Conservation (phyloP, 2,113 vertebrate species). For the Romanogobio albipinnatus region DNA sequence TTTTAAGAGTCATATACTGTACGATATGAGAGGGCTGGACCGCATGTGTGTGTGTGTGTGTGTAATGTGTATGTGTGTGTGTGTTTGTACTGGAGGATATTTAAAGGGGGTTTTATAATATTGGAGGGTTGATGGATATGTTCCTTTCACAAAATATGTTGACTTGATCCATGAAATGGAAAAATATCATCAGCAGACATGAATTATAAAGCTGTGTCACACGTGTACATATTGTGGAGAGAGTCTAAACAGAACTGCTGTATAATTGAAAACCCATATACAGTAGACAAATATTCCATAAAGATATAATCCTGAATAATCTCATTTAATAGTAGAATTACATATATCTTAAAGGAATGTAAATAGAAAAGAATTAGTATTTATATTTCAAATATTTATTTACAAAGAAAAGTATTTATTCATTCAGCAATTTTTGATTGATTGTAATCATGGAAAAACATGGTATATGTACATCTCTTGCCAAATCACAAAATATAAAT, state of each 20-base stretch:
- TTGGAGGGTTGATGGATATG: background rate
- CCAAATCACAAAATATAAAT: slow-evolving; percentile 55
- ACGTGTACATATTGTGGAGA: slow-evolving; percentile 48
- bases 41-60: background rate
- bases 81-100: slow-evolving; percentile 26
- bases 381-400: slow-evolving; percentile 56
- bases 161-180: slow-evolving; percentile 7
- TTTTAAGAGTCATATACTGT: background rate
- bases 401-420: slow-evolving; percentile 50
- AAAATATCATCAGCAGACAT: slow-evolving; percentile 18
- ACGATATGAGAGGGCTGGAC: background rate
- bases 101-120: slow-evolving; percentile 12
- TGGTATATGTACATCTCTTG: slow-evolving; percentile 48
- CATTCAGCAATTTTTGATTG: slow-evolving; percentile 51
- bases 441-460: slow-evolving; percentile 42
- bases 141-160: slow-evolving; percentile 14
- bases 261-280: slow-evolving; percentile 35
- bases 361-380: slow-evolving; percentile 48
- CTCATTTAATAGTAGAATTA: slow-evolving; percentile 16
- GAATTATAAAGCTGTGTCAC: slow-evolving; percentile 30
- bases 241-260: slow-evolving; percentile 20
- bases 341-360: slow-evolving; percentile 43
- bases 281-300: slow-evolving; percentile 10
- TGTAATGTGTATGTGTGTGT: slow-evolving; percentile 19
- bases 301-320: slow-evolving; percentile 30